Evolutionary conservation across 2,888 invertebrate species (phyloP), one percentile per base, ranked within the genome.

Genomic region (Aphidius colemani): DNA sequence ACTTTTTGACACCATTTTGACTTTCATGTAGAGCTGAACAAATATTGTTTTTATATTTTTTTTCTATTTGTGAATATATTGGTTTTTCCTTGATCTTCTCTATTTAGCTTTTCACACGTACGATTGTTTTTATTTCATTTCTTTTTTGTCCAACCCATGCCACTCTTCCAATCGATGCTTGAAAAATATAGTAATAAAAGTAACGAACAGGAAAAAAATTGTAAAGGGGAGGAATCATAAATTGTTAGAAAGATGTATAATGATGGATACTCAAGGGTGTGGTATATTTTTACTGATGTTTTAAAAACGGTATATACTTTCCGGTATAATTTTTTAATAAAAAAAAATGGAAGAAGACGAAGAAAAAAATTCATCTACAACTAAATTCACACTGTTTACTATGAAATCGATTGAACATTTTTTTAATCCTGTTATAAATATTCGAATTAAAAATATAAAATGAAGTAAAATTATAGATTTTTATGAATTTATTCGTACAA

Each of bases 111-210:
- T 43, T 43, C 40, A 59, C 64, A 59, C 64, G 64, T 60, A 53
- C 51, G 11, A 41, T 55, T 13, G n/a, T 43, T 55, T 40, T 55
- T 45, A 18, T n/a, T 40, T 45, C 48, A 55, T 55, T 48, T 40
- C 18, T 41, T 46, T 18, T 50, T 10, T 51, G n/a, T 51, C 10
- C 10, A 10, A n/a, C 51, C 51, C 6, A 39, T 39, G 39, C 7
- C 45, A 48, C 18, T 43, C 30, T 30, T 30, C 55, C 59, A 66
- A 61, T 59, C 61, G 56, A 46, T 64, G n/a, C 7, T 55, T 55
- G 64, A 59, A 64, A 65, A 18, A 64, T 55, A 45, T 41, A 64
- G 46, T 62, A 64, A 70, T 70, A 70, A 70, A 70, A 68, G 63
- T 57, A 59, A 65, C 59, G 56, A 53, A 66, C 64, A 63, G 30